A percentile compares a stretch with the other conserved stretches of the same genome.
phyloP scores from a whole-genome alignment of 2,113 vertebrate genomes.

The Alosa alosa region DNA sequence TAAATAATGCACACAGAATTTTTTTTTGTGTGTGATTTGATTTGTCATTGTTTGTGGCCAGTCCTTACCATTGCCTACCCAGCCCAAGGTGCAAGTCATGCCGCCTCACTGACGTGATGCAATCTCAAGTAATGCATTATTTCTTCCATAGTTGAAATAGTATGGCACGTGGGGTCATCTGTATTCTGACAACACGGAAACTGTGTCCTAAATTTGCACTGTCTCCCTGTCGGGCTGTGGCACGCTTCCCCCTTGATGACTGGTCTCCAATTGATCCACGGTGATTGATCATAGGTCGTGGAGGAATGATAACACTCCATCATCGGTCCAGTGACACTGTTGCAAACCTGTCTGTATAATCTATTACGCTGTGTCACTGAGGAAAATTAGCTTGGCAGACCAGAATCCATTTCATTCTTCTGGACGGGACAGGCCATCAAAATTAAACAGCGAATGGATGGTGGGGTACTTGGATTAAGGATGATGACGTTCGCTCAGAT shows the following conservation, averaged over 20 bases:
- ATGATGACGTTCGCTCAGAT: neutral
- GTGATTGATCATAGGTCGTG: constrained; percentile 60
- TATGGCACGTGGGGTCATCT: constrained; percentile 31
- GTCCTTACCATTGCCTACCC: neutral
- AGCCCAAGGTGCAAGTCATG: neutral
- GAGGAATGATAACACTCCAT: constrained; percentile 57
- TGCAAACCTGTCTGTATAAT: constrained; percentile 46
- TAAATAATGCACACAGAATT: neutral
- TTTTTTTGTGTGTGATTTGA: neutral
- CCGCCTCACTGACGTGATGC: neutral
- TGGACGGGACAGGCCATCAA: constrained; percentile 38
- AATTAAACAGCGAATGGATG: constrained; percentile 11
- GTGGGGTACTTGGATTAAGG: neutral
- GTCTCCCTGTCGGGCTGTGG: constrained; percentile 43
- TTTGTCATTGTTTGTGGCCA: neutral
- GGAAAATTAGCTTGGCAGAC: constrained; percentile 39
- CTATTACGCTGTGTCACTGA: constrained; percentile 45
- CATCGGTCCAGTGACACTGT: constrained; percentile 51
- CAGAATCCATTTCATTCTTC: constrained; percentile 41
- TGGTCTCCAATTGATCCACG: constrained; percentile 50
- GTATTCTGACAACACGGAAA: constrained; percentile 49
- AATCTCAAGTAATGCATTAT: neutral
- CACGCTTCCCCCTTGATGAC: constrained; percentile 41
- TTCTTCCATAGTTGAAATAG: neutral
- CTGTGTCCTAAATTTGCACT: constrained; percentile 53